Conservation (phyloP, 2,888 invertebrate species). For the Syrphus vitripennis region DNA sequence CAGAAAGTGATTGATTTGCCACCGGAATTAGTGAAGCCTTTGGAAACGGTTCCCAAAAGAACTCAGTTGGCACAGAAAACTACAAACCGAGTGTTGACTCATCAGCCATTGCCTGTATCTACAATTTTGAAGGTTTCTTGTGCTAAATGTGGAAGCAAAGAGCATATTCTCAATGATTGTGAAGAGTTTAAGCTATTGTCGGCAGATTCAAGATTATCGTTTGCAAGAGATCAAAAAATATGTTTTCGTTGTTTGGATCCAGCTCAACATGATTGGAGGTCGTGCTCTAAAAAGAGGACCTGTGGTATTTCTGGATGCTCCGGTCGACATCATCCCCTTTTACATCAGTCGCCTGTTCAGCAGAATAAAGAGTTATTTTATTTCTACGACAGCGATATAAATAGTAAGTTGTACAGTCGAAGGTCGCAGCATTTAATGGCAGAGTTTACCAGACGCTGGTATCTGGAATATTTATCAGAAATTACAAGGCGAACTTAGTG, state of each 20-base stretch:
- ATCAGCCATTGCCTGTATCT: not conserved
- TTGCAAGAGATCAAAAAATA: not conserved
- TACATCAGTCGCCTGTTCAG: not conserved
- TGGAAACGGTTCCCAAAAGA: not conserved
- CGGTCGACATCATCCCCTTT: not conserved
- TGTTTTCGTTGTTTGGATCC: not conserved
- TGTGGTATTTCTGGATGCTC: not conserved
- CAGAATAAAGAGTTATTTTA: not conserved
- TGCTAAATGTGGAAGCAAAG: not conserved
- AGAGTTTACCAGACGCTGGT: not conserved
- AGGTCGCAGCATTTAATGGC: not conserved
- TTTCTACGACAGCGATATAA: not conserved
- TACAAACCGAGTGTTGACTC: not conserved
- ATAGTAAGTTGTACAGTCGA: not conserved
- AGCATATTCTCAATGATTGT: not conserved
- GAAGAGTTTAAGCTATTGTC: not conserved
- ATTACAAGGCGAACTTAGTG: not conserved
- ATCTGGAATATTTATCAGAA: not conserved
- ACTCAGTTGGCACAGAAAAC: not conserved
- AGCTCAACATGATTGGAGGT: not conserved
- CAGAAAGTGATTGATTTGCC: not conserved
- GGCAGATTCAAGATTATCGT: not conserved
- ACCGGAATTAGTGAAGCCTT: too few species aligned
- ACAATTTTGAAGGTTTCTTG: not conserved
- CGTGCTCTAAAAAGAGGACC: too few species aligned